Conservation (phyloP, 2,888 invertebrate species). For the Eupithecia abbreviata region DNA sequence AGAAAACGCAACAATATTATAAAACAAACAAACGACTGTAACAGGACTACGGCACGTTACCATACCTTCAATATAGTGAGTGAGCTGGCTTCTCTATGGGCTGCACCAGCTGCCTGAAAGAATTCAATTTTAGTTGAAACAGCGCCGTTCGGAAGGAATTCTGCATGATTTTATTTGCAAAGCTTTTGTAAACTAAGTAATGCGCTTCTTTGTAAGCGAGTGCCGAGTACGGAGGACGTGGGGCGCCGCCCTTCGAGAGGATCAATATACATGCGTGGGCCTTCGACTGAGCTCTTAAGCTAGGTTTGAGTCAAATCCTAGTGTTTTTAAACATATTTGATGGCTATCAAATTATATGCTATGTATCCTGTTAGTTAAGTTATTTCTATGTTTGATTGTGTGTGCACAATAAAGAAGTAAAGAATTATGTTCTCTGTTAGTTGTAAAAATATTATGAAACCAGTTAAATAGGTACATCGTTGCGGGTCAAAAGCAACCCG, state of each 20-base stretch:
- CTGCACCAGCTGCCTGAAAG: slow-evolving; percentile 35
- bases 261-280: not conserved
- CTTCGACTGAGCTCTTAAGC: not conserved
- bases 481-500: too few species aligned
- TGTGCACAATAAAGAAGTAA: too few species aligned
- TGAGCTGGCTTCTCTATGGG: not conserved
- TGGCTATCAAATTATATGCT: not conserved
- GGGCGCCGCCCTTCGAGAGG: not conserved
- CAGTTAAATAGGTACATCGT: not conserved
- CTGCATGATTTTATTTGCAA: slow-evolving; percentile 45
- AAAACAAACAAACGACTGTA: not conserved
- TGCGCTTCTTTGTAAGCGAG: slow-evolving; percentile 39
- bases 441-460: not conserved
- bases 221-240: slow-evolving; percentile 6
- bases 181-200: slow-evolving; percentile 43
- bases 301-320: not conserved
- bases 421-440: not conserved
- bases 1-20: not conserved
- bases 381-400: too few species aligned
- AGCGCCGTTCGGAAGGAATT: slow-evolving; percentile 36
- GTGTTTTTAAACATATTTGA: not conserved
- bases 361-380: too few species aligned
- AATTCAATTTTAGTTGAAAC: slow-evolving; percentile 49
- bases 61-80: not conserved
- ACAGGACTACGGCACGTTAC: not conserved